These are phyloP conservation scores for Formica selysi DNA, from an alignment of 1,140 invertebrate species.

Conservation along the genomic window DNA sequence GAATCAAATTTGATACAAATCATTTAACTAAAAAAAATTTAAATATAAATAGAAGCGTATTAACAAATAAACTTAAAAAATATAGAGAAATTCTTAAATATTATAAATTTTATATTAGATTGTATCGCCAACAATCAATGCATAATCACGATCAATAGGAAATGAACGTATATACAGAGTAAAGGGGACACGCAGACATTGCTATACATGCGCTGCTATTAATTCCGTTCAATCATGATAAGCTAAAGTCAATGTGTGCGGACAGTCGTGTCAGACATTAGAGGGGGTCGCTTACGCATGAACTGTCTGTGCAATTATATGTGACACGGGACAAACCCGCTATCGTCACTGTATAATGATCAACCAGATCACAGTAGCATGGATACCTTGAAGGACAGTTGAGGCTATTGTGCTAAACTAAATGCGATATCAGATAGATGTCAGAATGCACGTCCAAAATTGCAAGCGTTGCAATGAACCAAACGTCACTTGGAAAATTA, in stretches of 20 bases:
- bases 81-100: background rate
- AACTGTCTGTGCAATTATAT: slow-evolving; percentile 69
- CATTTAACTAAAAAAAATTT: background rate
- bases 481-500: background rate
- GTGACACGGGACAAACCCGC: slow-evolving; percentile 62
- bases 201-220: slow-evolving; percentile 62
- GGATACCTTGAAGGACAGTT: slow-evolving; percentile 32
- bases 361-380: slow-evolving; percentile 57
- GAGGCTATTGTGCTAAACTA: slow-evolving; percentile 20
- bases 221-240: slow-evolving; percentile 75
- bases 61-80: background rate
- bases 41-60: background rate
- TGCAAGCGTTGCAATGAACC: background rate
- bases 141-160: slow-evolving; percentile 8
- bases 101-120: background rate
- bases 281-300: slow-evolving; percentile 71
- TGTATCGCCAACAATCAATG: background rate
- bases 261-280: slow-evolving; percentile 75
- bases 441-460: background rate
- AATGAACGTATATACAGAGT: slow-evolving; percentile 24
- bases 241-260: slow-evolving; percentile 73
- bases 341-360: slow-evolving; percentile 64
- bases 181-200: slow-evolving; percentile 57
- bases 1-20: background rate
- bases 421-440: slow-evolving; percentile 9